Evolutionary conservation across 2,888 invertebrate species (phyloP).

Genomic region (Thymelicus acteon): DNA sequence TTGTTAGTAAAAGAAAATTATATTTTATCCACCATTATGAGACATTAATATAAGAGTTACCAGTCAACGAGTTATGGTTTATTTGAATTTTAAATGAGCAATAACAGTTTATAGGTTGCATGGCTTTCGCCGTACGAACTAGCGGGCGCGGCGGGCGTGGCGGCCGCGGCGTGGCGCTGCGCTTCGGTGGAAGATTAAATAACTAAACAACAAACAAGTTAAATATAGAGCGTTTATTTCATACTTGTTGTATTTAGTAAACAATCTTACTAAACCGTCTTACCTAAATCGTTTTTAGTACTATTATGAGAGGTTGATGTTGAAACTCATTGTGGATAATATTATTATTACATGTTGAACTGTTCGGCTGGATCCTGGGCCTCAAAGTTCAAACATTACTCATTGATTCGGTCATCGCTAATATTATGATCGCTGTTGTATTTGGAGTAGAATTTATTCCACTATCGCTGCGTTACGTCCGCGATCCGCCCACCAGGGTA

Average conservation of each 20-base stretch:
- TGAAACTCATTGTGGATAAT: too few relatives aligned
- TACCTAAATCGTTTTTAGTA: too few relatives aligned
- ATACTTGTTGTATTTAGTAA: too few relatives aligned
- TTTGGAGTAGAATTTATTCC: too few relatives aligned
- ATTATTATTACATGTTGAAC: too few relatives aligned
- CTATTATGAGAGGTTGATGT: too few relatives aligned
- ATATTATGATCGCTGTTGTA: neutral
- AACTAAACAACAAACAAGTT: neutral
- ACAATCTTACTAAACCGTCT: too few relatives aligned
- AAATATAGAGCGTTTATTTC: too few relatives aligned
- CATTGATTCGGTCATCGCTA: neutral
- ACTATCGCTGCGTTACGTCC: too few relatives aligned
- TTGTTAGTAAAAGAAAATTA: conserved; percentile 25
- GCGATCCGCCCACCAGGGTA: neutral
- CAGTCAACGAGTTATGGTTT: conserved; percentile 37
- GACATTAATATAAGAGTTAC: conserved; percentile 40
- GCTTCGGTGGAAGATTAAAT: neutral
- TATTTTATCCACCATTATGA: conserved; percentile 27
- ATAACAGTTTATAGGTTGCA: conserved; percentile 27
- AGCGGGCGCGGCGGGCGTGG: neutral
- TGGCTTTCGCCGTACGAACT: neutral
- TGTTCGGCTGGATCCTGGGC: too few relatives aligned
- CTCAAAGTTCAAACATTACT: neutral
- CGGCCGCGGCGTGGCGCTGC: neutral
- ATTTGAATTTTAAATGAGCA: conserved; percentile 43